Conservation (phyloP, 2,113 vertebrate genomes). For the Spea bombifrons region DNA sequence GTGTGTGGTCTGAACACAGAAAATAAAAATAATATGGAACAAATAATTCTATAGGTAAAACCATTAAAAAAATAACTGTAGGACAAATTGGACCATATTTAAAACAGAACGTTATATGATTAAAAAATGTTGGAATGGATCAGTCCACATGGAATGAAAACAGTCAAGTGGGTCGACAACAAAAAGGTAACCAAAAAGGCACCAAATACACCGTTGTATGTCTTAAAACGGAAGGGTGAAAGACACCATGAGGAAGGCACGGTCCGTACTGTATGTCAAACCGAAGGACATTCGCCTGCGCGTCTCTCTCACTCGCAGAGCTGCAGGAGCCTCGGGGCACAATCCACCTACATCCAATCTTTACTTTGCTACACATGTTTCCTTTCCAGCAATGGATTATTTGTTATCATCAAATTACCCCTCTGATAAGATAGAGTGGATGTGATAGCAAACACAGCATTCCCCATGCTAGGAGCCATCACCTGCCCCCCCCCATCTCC, state of each 20-base stretch:
- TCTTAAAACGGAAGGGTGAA: background rate
- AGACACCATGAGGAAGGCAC: conserved; percentile 47
- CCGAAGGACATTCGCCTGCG: conserved; percentile 66
- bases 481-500: conserved; percentile 50
- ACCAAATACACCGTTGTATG: background rate
- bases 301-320: conserved; percentile 51
- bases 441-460: conserved; percentile 61
- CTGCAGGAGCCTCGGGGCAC: conserved; percentile 73
- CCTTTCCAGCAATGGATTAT: conserved; percentile 87
- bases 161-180: too few species aligned
- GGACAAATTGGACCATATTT: too few species aligned
- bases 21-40: too few species aligned
- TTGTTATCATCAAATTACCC: conserved; percentile 82
- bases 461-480: conserved; percentile 46
- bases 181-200: background rate
- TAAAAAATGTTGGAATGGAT: too few species aligned
- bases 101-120: too few species aligned
- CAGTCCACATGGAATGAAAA: too few species aligned
- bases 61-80: too few species aligned
- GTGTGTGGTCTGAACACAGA: too few species aligned
- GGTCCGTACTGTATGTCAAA: conserved; percentile 70
- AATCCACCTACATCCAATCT: conserved; percentile 74
- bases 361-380: conserved; percentile 87
- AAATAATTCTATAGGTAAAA: too few species aligned
- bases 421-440: conserved; percentile 73